A percentile compares a stretch with the other conserved stretches of the same genome.
These are phyloP conservation scores for Boloria selene DNA, from an alignment of 2,888 invertebrate genomes.

Conservation along the genomic window DNA sequence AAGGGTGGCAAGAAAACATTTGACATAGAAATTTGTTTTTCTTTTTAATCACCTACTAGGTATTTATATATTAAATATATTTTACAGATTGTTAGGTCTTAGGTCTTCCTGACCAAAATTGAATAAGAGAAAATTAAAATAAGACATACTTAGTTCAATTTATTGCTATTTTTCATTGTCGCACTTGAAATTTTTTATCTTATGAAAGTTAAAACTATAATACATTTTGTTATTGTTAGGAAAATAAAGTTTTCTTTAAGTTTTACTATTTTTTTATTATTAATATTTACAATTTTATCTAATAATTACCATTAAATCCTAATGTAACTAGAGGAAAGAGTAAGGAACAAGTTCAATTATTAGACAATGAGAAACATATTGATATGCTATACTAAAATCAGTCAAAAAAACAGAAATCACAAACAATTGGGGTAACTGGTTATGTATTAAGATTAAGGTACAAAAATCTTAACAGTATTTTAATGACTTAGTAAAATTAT, in stretches of 20 bases:
- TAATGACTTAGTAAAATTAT: constrained; percentile 28
- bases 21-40: constrained; percentile 23
- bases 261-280: constrained; percentile 26
- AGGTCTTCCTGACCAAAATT: too few relatives aligned
- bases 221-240: neutral
- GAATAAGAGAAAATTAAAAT: too few relatives aligned
- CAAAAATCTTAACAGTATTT: constrained; percentile 19
- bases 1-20: constrained; percentile 76
- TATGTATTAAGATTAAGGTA: constrained; percentile 12
- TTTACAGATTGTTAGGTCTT: too few relatives aligned
- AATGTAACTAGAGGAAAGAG: constrained; percentile 15
- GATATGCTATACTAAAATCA: constrained; percentile 19
- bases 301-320: constrained; percentile 21
- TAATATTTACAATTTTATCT: constrained; percentile 30
- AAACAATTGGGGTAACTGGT: constrained; percentile 25
- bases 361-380: constrained; percentile 13
- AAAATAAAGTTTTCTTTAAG: constrained; percentile 5
- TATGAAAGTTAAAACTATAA: too few relatives aligned
- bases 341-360: constrained; percentile 25
- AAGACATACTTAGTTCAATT: too few relatives aligned
- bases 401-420: constrained; percentile 20
- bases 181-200: too few relatives aligned
- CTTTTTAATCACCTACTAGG: too few relatives aligned
- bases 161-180: too few relatives aligned
- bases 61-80: too few relatives aligned